These are phyloP conservation scores for Listronotus bonariensis DNA, from an alignment of 1,140 invertebrate genomes.

Conservation along the genomic window DNA sequence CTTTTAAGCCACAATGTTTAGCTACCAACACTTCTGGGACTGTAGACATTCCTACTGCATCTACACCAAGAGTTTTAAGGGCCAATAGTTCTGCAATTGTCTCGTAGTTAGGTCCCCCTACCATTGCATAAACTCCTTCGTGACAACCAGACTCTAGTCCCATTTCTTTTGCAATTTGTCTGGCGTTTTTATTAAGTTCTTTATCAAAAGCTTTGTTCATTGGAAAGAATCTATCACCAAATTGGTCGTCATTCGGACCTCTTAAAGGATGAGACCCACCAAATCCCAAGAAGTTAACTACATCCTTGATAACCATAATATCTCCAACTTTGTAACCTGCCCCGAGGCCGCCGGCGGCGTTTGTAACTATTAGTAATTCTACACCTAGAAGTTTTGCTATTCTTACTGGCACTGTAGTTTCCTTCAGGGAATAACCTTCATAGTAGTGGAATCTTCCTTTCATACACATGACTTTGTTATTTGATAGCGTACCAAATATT, in stretches of 20 bases:
- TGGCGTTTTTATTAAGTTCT: slow-evolving; percentile 70
- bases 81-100: slow-evolving; percentile 86
- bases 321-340: slow-evolving; percentile 81
- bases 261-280: slow-evolving; percentile 87
- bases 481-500: slow-evolving; percentile 82
- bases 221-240: slow-evolving; percentile 85
- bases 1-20: slow-evolving; percentile 84
- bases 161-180: slow-evolving; percentile 71
- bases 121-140: slow-evolving; percentile 88
- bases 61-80: slow-evolving; percentile 79
- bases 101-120: slow-evolving; percentile 91
- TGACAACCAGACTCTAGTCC: slow-evolving; percentile 72
- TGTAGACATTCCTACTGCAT: slow-evolving; percentile 94
- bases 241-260: slow-evolving; percentile 90
- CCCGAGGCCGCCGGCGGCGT: slow-evolving; percentile 92
- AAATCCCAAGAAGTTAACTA: slow-evolving; percentile 90
- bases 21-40: slow-evolving; percentile 87
- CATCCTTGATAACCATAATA: slow-evolving; percentile 62
- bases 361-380: slow-evolving; percentile 84
- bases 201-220: slow-evolving; percentile 85
- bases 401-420: slow-evolving; percentile 90
- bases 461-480: slow-evolving; percentile 86
- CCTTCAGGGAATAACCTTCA: slow-evolving; percentile 87
- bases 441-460: slow-evolving; percentile 94
- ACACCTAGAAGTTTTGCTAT: slow-evolving; percentile 92